Percentiles rank a stretch among this genome's conserved stretches.
Evolutionary conservation across 2,797 vertebrate genomes (phyloP).

Genomic region (Chanos chanos): DNA sequence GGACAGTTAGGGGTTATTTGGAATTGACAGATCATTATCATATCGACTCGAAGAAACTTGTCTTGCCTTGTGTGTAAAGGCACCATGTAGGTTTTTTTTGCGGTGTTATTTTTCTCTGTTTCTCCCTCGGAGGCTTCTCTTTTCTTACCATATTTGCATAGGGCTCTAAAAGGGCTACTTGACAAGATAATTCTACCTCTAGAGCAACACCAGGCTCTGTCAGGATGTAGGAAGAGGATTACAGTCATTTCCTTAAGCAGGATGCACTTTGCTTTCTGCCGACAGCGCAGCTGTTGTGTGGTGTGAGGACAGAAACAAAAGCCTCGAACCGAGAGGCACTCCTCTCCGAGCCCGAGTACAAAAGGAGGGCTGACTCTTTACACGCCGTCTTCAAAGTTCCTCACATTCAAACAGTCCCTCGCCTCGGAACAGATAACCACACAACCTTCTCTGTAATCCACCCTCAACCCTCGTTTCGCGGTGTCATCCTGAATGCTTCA

Average conservation of each 20-base stretch:
- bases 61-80: slow-evolving; percentile 17
- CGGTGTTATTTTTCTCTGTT: background rate
- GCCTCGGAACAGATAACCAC: slow-evolving; percentile 21
- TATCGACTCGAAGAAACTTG: slow-evolving; percentile 21
- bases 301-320: slow-evolving; percentile 33
- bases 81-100: slow-evolving; percentile 32
- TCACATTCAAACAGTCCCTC: slow-evolving; percentile 1
- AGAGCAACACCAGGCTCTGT: slow-evolving; percentile 32
- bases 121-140: slow-evolving; percentile 7
- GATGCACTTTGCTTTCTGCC: slow-evolving; percentile 43
- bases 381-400: no score
- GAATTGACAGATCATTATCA: slow-evolving; percentile 37
- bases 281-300: slow-evolving; percentile 43
- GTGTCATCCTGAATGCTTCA: slow-evolving; percentile 41
- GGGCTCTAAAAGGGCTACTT: slow-evolving; percentile 44
- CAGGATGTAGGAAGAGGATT: slow-evolving; percentile 45
- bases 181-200: slow-evolving; percentile 53
- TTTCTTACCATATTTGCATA: slow-evolving; percentile 42
- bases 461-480: slow-evolving; percentile 23
- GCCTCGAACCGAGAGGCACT: slow-evolving; percentile 12
- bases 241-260: slow-evolving; percentile 54
- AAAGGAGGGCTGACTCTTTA: slow-evolving; percentile 19
- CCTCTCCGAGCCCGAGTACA: slow-evolving; percentile 5
- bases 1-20: no score
- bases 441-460: slow-evolving; percentile 35